phyloP scores from a whole-genome alignment of 2,888 invertebrate species.

The Carterocephalus palaemon region DNA sequence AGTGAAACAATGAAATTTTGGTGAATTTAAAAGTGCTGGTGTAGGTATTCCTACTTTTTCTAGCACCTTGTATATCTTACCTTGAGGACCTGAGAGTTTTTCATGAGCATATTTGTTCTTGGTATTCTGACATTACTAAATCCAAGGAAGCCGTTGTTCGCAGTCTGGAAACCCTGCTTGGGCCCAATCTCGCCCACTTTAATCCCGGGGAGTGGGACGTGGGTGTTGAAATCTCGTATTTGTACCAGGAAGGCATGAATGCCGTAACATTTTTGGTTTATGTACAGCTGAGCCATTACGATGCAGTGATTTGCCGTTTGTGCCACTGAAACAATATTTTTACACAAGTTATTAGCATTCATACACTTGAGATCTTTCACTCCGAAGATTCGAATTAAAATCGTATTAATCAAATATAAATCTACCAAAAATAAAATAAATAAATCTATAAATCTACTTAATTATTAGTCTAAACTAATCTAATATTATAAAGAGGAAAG shows the following conservation, averaged over 20 bases:
- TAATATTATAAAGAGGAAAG: no score
- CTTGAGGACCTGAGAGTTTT: conserved; percentile 84
- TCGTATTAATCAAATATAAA: no score
- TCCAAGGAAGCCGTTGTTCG: conserved; percentile 93
- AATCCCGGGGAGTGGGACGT: conserved; percentile 88
- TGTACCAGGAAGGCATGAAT: conserved; percentile 93
- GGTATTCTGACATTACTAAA: conserved; percentile 90
- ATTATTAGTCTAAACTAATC: no score
- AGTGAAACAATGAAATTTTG: not conserved
- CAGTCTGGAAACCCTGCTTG: conserved; percentile 90
- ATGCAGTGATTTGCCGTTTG: conserved; percentile 92
- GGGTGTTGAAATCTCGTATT: conserved; percentile 88
- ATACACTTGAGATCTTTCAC: no score
- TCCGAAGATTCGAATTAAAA: no score
- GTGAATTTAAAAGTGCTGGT: no score
- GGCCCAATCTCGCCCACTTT: conserved; percentile 94
- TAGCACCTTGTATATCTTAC: conserved; percentile 26
- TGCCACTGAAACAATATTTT: conserved; percentile 82
- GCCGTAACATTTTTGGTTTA: conserved; percentile 86
- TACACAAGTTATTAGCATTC: no score
- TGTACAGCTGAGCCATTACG: conserved; percentile 92
- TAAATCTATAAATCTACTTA: no score
- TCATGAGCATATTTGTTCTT: conserved; percentile 91
- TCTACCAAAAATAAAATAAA: no score
- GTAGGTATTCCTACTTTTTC: no score